phyloP scores from a whole-genome alignment of 2,113 vertebrate genomes.

The Rhipidura dahli region DNA sequence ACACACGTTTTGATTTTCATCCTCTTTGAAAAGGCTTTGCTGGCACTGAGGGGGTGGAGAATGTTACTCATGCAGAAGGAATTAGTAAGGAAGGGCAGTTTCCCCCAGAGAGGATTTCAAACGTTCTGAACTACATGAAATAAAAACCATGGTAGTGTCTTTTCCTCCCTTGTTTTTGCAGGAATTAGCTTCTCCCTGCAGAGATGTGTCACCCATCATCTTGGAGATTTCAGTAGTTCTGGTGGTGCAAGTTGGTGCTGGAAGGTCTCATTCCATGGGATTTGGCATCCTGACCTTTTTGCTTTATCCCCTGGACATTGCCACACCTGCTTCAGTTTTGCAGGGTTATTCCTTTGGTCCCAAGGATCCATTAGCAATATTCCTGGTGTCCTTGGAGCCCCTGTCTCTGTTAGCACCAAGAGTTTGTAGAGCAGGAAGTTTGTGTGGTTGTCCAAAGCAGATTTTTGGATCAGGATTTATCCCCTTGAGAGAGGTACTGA shows the following conservation, averaged over 20 bases:
- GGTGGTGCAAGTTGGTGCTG: not conserved
- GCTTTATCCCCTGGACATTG: not conserved
- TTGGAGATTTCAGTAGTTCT: not conserved
- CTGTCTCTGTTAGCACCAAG: not conserved
- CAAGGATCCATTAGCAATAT: not conserved
- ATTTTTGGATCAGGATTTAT: not conserved
- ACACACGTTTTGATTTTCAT: not conserved
- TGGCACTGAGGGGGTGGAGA: not conserved
- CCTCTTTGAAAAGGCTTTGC: not conserved
- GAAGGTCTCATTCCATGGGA: not conserved
- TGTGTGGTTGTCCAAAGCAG: not conserved
- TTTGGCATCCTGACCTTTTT: not conserved
- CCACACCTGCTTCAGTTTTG: not conserved
- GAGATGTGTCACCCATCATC: not conserved
- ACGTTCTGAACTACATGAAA: not conserved
- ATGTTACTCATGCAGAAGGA: not conserved
- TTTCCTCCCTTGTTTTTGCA: not conserved
- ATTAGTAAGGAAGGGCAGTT: not conserved
- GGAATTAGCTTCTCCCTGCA: not conserved
- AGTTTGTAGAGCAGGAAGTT: not conserved
- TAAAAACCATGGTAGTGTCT: not conserved
- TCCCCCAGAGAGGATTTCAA: not conserved
- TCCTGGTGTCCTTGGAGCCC: not conserved
- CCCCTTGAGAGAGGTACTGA: not conserved
- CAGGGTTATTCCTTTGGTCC: not conserved